Evolutionary conservation across 2,113 vertebrate species (phyloP), one percentile per base, ranked within the genome.

Genomic region (Circaetus gallicus): DNA sequence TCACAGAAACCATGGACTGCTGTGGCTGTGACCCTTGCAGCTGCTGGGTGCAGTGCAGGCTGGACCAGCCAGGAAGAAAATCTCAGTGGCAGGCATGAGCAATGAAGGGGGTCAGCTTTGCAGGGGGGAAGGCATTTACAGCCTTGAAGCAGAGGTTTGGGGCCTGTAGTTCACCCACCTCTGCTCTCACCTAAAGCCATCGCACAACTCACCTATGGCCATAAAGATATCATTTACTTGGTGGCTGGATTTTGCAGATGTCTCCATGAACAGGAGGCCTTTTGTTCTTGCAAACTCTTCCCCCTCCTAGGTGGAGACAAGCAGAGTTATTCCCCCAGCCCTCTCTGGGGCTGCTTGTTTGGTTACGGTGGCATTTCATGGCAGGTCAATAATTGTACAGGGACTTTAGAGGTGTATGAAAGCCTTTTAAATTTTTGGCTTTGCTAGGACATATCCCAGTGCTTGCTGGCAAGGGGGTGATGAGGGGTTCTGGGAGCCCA

Each of bases 191-290:
- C 11, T 17, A 19, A 21, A 85, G n/a, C 52, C 22, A 6, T 12
- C 24, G 17, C 36, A 34, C 12, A 66, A 96, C 98, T 98, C 72
- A 99, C 99, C 98, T 11, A 99, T 0, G 0, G 91, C 49, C 4
- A 52, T 25, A 66, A 99, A 98, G 87, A 98, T 61, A 56, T 99
- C 96, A 0, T 72, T 95, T 69, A 99, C 97, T 26, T 97, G 97
- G 31, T 98, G 56, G 90, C 95, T 98, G 36, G 93, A 96, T 90
- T 98, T 98, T 72, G 98, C 98, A 0, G 98, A 99, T 8, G 98
- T 97, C 80, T 99, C 99, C 55, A 92, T 95, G 59, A 98, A 99
- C 14, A 97, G 91, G 85, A 99, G 53, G 36, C 89, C 86, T 56
- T 93, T 97, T 43, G 93, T 97, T 31, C 42, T 93, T 2, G 99